Evolutionary conservation across 2,888 invertebrate species (phyloP).

Genomic region (Slavum lentiscoides): DNA sequence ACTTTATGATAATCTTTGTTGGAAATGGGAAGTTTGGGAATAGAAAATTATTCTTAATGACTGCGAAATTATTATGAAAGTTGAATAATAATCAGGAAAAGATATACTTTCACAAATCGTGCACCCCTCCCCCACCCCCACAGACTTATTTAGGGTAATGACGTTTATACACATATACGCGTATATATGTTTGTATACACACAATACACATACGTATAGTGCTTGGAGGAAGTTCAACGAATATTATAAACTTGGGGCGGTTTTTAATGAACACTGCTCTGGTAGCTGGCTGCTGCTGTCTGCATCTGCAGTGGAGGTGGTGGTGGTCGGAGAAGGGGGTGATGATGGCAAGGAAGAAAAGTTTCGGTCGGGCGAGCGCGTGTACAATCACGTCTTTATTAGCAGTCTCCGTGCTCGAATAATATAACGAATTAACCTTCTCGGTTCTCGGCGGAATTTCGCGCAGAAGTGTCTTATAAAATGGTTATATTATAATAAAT

Average conservation of each 20-base stretch:
- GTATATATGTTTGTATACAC: not conserved
- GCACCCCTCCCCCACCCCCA: not conserved
- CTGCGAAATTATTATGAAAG: slow-evolving; percentile 42
- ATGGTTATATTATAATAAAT: not conserved
- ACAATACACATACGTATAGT: not conserved
- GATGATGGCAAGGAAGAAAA: slow-evolving; percentile 22
- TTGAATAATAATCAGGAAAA: slow-evolving; percentile 43
- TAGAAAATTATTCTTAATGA: slow-evolving; percentile 38
- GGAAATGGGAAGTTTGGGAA: not conserved
- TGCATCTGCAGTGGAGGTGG: no score
- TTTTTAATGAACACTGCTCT: slow-evolving; percentile 44
- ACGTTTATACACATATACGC: slow-evolving; percentile 4
- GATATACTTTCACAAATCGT: slow-evolving; percentile 24
- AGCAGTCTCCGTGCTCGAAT: slow-evolving; percentile 45
- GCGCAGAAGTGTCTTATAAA: slow-evolving; percentile 36
- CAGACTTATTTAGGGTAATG: not conserved
- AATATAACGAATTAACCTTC: slow-evolving; percentile 48
- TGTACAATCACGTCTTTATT: slow-evolving; percentile 52
- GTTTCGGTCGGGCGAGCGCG: slow-evolving; percentile 19
- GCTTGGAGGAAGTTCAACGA: slow-evolving; percentile 25
- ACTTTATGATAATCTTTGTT: not conserved
- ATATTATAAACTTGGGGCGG: slow-evolving; percentile 36
- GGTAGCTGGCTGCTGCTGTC: not conserved
- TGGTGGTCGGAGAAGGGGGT: no score
- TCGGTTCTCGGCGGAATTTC: slow-evolving; percentile 7